These are phyloP conservation scores for Labrus mixtus DNA, from an alignment of 2,113 vertebrate species.

Conservation along the genomic window DNA sequence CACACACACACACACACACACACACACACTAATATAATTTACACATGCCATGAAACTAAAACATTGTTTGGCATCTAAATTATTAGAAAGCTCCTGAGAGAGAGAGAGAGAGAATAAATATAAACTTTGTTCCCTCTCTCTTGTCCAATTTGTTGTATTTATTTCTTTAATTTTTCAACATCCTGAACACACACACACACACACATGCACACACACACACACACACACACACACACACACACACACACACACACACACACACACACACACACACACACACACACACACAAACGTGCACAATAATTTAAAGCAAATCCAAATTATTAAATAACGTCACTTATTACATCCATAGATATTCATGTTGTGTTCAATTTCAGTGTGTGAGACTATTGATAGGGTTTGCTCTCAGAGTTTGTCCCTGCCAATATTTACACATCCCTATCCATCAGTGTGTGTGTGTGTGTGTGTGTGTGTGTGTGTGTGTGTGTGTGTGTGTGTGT, in stretches of 20 bases:
- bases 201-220: not conserved
- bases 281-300: not conserved
- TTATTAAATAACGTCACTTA: constrained; percentile 14
- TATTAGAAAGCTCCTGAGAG: constrained; percentile 21
- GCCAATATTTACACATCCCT: constrained; percentile 38
- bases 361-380: too few species aligned
- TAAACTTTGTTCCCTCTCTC: not conserved
- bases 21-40: constrained; percentile 44
- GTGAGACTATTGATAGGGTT: constrained; percentile 26
- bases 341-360: constrained; percentile 28
- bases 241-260: not conserved
- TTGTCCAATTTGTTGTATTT: constrained; percentile 22
- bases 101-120: constrained; percentile 15
- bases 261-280: not conserved
- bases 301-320: constrained; percentile 1
- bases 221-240: not conserved
- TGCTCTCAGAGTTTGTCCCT: constrained; percentile 27
- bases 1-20: too few species aligned
- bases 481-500: too few species aligned
- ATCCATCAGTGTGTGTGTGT: constrained; percentile 8
- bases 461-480: too few species aligned
- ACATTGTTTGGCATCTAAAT: constrained; percentile 31
- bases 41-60: constrained; percentile 47
- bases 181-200: not conserved
- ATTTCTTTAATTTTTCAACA: constrained; percentile 53